phyloP scores from a whole-genome alignment of 2,797 vertebrate genomes.

The Prunella strophiata region DNA sequence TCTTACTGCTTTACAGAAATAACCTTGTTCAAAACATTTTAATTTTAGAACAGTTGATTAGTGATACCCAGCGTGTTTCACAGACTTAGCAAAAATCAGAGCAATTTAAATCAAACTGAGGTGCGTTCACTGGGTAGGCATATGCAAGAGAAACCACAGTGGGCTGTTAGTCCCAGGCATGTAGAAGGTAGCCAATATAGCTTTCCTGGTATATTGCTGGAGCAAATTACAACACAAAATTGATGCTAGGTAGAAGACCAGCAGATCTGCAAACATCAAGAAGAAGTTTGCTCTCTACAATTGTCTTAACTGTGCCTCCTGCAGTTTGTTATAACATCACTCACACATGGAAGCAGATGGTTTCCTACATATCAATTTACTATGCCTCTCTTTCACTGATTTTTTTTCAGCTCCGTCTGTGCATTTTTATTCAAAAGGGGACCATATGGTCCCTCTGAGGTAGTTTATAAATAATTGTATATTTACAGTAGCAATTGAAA shows the following conservation, averaged over 20 bases:
- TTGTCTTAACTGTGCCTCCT: constrained; percentile 6
- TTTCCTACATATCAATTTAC: constrained; percentile 36
- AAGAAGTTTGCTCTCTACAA: neutral
- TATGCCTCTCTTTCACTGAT: constrained; percentile 27
- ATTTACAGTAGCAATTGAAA: constrained; percentile 36
- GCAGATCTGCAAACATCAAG: neutral
- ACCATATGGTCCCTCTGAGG: constrained; percentile 50
- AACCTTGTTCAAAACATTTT: neutral
- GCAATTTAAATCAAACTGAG: neutral
- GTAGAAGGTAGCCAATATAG: neutral
- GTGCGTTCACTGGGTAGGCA: neutral
- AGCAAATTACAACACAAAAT: neutral
- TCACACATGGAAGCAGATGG: constrained; percentile 44
- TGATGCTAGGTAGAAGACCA: constrained; percentile 5
- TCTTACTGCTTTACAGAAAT: neutral
- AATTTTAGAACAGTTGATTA: neutral
- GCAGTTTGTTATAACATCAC: constrained; percentile 31
- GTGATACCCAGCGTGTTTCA: neutral
- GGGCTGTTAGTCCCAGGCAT: neutral
- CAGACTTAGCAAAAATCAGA: neutral
- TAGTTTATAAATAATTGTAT: constrained; percentile 64
- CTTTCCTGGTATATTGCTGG: neutral
- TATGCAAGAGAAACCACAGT: neutral
- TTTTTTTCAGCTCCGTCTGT: constrained; percentile 16
- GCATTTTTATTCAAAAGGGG: constrained; percentile 46